These are phyloP conservation scores for Cassiopea andromeda DNA, from an alignment of 30 jellyfish, hydroid and myxozoan genomes.

Conservation along the genomic window DNA sequence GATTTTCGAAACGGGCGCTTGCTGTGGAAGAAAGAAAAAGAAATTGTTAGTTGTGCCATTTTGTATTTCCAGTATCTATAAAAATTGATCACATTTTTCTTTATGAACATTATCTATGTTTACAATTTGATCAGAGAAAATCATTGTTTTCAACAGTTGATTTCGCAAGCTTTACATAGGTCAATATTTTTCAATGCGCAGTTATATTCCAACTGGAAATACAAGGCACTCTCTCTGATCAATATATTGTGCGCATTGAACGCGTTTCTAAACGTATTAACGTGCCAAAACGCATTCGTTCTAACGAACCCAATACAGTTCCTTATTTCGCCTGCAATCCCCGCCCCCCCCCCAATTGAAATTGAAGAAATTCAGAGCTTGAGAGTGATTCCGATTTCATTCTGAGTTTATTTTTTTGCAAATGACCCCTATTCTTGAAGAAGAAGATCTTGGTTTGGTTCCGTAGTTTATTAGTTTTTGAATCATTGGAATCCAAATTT, in stretches of 20 bases:
- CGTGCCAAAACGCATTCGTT: neutral
- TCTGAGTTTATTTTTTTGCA: too few relatives aligned
- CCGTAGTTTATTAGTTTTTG: too few relatives aligned
- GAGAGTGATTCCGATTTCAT: too few relatives aligned
- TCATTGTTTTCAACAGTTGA: slow-evolving; percentile 28
- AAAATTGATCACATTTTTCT: neutral
- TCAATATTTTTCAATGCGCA: neutral
- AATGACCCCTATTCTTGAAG: too few relatives aligned
- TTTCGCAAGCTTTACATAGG: neutral
- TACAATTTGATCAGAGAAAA: slow-evolving; percentile 42
- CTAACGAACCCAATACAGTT: too few relatives aligned
- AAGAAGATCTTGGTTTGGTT: too few relatives aligned
- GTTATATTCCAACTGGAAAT: slow-evolving; percentile 92
- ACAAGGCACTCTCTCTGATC: slow-evolving; percentile 89
- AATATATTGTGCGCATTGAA: slow-evolving; percentile 25
- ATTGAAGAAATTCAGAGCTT: too few relatives aligned
- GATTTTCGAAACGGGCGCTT: slow-evolving; percentile 83
- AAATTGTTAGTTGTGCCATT: slow-evolving; percentile 85
- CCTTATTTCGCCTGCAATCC: too few relatives aligned
- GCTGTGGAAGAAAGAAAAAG: slow-evolving; percentile 62
- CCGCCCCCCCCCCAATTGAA: too few relatives aligned
- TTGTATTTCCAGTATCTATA: slow-evolving; percentile 89
- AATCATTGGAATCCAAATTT: too few relatives aligned
- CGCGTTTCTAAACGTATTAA: neutral
- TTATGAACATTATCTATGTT: neutral